Evolutionary conservation across 2,888 invertebrate species (phyloP), one percentile per base, ranked within the genome.

Genomic region (Julus scandinavius): DNA sequence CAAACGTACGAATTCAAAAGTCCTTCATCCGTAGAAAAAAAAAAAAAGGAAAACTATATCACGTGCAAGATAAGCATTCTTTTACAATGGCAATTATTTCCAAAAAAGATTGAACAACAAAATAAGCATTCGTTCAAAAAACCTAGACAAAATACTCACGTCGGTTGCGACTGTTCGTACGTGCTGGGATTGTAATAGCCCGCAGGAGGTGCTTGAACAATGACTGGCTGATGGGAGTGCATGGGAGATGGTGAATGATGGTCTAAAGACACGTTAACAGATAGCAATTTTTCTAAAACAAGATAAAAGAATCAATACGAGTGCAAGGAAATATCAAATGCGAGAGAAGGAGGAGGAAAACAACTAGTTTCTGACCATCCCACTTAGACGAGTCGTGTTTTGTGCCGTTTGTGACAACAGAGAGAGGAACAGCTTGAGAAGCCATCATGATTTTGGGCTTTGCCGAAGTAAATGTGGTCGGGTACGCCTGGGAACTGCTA

Each of bases 191-290:
- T 87, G 63, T 87, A 88, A 72, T 40, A 63, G 49, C 72, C 72
- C 4, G 88, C 58, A 20, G 88, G 80, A 29, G 88, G 88, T 38
- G 88, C 88, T 87, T 88, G 88, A 88, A 88, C 87, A 29, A 88
- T 88, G 41, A 88, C 88, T n/a, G 88, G 88, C 72, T 86, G 86
- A 72, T 88, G 88, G 58, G 85, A 45, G 80, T 88, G 88, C 58
- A 58, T 50, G 38, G 86, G 86, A 13, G 88, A 87, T 40, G 83
- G 17, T 38, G 88, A 86, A 45, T 40, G 45, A 40, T 72, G 87
- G 49, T 88, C 88, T 45, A 63, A 41, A 29, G 87, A 72, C 13
- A 88, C 87, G n/a, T 49, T 87, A 45, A 88, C 49, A 15, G 88
- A 41, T 45, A 88, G 40, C 80, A 88, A 38, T 49, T 88, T 83